Percentiles rank a stretch among this genome's conserved stretches.
These are phyloP conservation scores for Pao palembangensis DNA, from an alignment of 2,113 vertebrate genomes.

Conservation along the genomic window DNA sequence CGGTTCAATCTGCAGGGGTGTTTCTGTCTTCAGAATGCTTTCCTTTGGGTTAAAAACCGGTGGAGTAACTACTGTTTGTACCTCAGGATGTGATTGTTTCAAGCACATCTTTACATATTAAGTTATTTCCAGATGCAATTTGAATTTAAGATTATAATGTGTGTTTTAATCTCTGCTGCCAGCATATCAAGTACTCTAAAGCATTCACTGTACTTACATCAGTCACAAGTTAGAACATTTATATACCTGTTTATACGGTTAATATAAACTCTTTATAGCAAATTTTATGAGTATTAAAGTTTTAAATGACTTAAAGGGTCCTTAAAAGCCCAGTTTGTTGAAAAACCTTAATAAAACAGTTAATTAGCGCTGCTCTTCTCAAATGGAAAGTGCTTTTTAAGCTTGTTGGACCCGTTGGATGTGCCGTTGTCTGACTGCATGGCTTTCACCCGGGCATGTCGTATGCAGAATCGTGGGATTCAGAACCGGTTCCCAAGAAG, in stretches of 20 bases:
- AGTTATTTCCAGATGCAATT: no score
- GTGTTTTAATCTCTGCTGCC: no score
- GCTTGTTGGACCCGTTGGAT: conserved; percentile 74
- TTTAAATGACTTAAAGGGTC: background rate
- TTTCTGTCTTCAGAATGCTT: conserved; percentile 18
- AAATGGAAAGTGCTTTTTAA: conserved; percentile 42
- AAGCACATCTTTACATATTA: no score
- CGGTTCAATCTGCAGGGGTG: background rate
- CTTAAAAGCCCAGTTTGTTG: background rate
- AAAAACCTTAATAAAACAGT: background rate
- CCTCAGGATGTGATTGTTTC: background rate
- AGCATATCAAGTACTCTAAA: no score
- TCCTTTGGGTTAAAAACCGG: conserved; percentile 1
- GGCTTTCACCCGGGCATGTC: conserved; percentile 66
- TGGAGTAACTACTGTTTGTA: background rate
- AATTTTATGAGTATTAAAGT: background rate
- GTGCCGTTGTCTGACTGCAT: conserved; percentile 51
- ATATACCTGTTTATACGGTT: no score
- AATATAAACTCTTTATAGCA: no score
- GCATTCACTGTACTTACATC: no score
- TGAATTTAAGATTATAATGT: no score
- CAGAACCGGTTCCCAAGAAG: conserved; percentile 15
- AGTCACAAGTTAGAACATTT: no score
- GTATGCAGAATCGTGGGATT: conserved; percentile 3
- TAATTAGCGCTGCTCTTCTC: conserved; percentile 45